Conservation (phyloP, 2,113 vertebrate species). For the Oceanites oceanicus region DNA sequence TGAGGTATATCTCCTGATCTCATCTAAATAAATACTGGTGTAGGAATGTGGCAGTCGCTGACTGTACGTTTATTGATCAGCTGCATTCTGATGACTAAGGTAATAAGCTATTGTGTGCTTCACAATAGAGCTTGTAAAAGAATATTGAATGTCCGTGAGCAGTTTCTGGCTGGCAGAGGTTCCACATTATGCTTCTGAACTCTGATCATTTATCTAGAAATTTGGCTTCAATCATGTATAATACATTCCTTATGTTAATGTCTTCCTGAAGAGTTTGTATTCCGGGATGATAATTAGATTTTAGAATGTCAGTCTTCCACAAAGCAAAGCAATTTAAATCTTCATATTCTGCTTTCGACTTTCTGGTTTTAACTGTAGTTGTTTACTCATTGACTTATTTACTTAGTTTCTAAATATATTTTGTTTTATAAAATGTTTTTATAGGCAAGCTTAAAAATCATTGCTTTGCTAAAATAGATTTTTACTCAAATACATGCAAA, state of each 20-base stretch:
- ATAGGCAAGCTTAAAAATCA: not conserved
- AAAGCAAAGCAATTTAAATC: not conserved
- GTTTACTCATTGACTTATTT: not conserved
- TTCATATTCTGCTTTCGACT: not conserved
- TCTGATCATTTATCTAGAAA: slow-evolving; percentile 4
- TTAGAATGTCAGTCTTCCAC: not conserved
- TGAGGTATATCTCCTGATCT: not conserved
- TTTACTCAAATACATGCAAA: not conserved
- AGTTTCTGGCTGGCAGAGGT: not conserved
- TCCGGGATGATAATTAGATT: not conserved
- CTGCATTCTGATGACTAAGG: slow-evolving; percentile 13
- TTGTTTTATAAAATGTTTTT: not conserved
- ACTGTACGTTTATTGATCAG: not conserved
- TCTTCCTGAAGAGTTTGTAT: not conserved
- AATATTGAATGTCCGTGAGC: not conserved
- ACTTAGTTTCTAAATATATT: not conserved
- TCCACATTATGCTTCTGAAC: not conserved
- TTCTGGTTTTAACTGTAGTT: not conserved
- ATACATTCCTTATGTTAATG: not conserved
- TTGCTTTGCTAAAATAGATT: not conserved
- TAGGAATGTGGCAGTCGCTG: not conserved
- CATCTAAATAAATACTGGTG: not conserved
- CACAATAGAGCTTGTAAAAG: not conserved
- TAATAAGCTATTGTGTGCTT: not conserved
- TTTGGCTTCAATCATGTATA: not conserved